phyloP scores from a whole-genome alignment of 2,888 invertebrate species.

The Sphinx pinastri region DNA sequence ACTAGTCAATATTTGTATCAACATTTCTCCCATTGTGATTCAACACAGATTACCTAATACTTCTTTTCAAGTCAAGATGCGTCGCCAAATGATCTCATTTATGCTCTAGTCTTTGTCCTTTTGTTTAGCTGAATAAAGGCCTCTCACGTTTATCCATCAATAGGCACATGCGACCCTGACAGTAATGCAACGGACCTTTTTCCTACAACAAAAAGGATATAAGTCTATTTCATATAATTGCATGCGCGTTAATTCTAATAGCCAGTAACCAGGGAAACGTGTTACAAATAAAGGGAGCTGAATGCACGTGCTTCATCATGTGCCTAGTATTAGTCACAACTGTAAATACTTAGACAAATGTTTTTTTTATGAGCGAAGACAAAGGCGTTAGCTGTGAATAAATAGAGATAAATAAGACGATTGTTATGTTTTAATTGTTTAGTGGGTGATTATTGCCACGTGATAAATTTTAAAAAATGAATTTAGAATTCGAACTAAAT shows the following conservation, averaged over 20 bases:
- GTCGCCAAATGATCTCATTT: too few relatives aligned
- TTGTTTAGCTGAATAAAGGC: neutral
- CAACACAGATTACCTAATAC: too few relatives aligned
- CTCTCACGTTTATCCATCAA: neutral
- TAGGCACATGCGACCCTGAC: neutral
- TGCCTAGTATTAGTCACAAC: neutral
- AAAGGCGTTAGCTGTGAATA: constrained; percentile 3
- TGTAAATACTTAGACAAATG: constrained; percentile 14
- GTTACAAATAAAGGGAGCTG: constrained; percentile 16
- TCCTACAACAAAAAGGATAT: constrained; percentile 7
- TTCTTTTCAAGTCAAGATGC: too few relatives aligned
- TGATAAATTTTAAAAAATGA: neutral
- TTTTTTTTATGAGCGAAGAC: constrained; percentile 5
- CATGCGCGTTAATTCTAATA: constrained; percentile 7
- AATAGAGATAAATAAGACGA: neutral
- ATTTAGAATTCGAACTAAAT: neutral
- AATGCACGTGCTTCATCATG: constrained; percentile 10
- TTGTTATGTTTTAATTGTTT: constrained; percentile 7
- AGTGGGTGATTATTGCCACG: neutral
- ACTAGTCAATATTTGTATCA: too few relatives aligned
- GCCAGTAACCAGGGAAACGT: constrained; percentile 20
- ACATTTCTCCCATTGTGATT: too few relatives aligned
- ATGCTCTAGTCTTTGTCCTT: neutral
- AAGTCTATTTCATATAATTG: neutral
- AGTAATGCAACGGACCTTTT: neutral